Evolutionary conservation across 2,113 vertebrate genomes (phyloP).

Genomic region (Serilophus lunatus): DNA sequence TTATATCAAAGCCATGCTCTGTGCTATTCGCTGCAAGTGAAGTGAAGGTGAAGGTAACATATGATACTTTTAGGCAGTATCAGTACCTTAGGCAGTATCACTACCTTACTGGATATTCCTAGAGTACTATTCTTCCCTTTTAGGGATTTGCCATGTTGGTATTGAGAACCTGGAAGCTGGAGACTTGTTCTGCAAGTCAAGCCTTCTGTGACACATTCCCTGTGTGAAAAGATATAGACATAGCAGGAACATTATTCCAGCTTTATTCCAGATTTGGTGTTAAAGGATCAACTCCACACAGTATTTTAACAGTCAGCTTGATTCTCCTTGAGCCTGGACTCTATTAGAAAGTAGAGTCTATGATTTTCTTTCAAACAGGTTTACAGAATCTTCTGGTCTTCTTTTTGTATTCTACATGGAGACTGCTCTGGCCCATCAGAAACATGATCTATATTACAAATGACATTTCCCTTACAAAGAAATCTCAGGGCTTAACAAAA

Average conservation of each 20-base stretch:
- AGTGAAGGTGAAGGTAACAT: background rate
- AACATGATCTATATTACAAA: background rate
- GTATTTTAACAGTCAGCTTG: background rate
- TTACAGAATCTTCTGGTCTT: background rate
- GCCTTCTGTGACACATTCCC: rapidly evolving
- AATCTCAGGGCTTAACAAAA: background rate
- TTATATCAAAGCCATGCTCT: background rate
- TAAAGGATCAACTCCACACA: background rate
- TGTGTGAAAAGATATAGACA: background rate
- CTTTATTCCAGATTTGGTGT: background rate
- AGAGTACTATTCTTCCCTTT: background rate
- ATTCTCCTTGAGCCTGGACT: too few relatives aligned
- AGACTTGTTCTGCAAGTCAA: background rate
- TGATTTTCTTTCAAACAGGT: background rate
- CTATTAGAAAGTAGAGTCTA: background rate
- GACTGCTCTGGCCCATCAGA: background rate
- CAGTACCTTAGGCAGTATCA: background rate
- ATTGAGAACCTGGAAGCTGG: background rate
- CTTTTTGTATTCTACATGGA: background rate
- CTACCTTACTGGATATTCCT: background rate
- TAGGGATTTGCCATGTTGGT: background rate
- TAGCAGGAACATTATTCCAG: background rate
- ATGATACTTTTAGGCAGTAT: background rate
- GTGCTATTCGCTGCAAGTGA: background rate
- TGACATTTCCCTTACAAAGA: background rate